Conservation (phyloP, 2,888 invertebrate genomes). For the Spodoptera exigua region DNA sequence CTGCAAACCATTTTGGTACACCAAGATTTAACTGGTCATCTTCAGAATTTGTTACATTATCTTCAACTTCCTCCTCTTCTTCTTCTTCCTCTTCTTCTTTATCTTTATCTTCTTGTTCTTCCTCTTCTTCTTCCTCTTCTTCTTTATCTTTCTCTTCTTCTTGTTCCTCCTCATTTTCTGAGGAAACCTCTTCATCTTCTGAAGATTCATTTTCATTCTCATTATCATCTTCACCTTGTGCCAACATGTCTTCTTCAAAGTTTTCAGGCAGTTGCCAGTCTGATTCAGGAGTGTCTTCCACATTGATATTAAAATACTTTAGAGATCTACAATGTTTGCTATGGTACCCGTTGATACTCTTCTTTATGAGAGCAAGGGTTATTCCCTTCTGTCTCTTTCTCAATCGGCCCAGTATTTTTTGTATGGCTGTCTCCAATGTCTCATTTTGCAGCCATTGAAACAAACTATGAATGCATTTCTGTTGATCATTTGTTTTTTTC, state of each 20-base stretch:
- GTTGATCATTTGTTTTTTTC: slow-evolving; percentile 89
- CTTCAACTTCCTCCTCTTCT: slow-evolving; percentile 56
- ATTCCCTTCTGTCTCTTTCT: slow-evolving; percentile 87
- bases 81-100: slow-evolving; percentile 40
- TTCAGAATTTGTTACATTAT: slow-evolving; percentile 49
- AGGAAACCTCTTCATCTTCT: slow-evolving; percentile 53
- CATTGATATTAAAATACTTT: slow-evolving; percentile 85
- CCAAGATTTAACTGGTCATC: slow-evolving; percentile 64
- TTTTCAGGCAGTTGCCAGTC: slow-evolving; percentile 56
- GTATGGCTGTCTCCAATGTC: slow-evolving; percentile 91
- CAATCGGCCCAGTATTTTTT: slow-evolving; percentile 90
- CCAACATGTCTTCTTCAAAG: slow-evolving; percentile 51
- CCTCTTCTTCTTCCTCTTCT: slow-evolving; percentile 58
- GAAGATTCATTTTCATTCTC: slow-evolving; percentile 48
- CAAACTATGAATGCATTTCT: slow-evolving; percentile 92
- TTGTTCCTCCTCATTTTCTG: slow-evolving; percentile 59
- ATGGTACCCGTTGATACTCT: slow-evolving; percentile 91
- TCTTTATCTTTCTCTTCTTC: slow-evolving; percentile 39
- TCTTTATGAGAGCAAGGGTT: slow-evolving; percentile 89
- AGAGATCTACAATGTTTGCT: slow-evolving; percentile 89
- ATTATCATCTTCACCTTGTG: slow-evolving; percentile 50
- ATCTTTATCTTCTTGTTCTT: slow-evolving; percentile 61
- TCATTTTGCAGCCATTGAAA: slow-evolving; percentile 94
- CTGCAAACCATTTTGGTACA: slow-evolving; percentile 91
- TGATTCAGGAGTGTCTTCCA: slow-evolving; percentile 43